phyloP scores from a whole-genome alignment of 2,888 invertebrate genomes.

The Trachelus troglodyta region DNA sequence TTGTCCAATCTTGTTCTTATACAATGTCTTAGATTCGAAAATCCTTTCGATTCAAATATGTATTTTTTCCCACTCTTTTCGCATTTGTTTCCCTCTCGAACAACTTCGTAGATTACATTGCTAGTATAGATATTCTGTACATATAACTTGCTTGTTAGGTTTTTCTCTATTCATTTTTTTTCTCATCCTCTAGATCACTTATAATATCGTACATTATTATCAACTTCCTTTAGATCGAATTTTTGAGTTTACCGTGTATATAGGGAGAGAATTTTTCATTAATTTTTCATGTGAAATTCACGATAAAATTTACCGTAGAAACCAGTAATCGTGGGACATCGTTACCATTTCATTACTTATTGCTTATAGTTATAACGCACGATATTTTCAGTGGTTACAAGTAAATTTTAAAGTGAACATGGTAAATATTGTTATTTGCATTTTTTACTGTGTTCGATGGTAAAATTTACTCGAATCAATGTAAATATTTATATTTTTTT shows the following conservation, averaged over 20 bases:
- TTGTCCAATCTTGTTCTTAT: not conserved
- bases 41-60: not conserved
- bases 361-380: no score
- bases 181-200: constrained; percentile 8
- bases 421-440: no score
- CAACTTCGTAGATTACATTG: not conserved
- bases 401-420: no score
- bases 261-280: no score
- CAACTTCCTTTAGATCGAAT: constrained; percentile 45
- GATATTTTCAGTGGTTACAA: no score
- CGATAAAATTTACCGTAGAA: no score
- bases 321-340: no score
- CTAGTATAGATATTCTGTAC: constrained; percentile 28
- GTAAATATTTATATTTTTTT: no score
- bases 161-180: constrained; percentile 16
- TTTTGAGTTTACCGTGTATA: constrained; percentile 33
- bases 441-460: no score
- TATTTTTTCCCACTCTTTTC: not conserved
- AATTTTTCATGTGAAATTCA: no score
- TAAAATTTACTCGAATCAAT: no score
- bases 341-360: no score
- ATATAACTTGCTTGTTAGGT: constrained; percentile 23
- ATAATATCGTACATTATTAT: constrained; percentile 44
- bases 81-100: not conserved
- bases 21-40: not conserved